These are phyloP conservation scores for Pseudochromis fuscus DNA, from an alignment of 2,797 vertebrate genomes.

Conservation along the genomic window DNA sequence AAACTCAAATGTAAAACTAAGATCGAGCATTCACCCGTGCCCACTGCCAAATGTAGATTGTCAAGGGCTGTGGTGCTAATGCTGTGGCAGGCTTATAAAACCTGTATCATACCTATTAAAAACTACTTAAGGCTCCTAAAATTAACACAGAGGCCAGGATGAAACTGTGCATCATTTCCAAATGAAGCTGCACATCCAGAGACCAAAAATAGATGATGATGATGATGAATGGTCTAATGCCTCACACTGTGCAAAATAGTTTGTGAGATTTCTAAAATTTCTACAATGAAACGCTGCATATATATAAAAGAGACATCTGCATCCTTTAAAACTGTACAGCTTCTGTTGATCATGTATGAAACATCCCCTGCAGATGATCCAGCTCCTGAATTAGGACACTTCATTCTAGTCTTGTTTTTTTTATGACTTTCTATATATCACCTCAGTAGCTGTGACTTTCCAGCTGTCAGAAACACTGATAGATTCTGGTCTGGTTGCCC, in stretches of 20 bases:
- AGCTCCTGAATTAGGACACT: conserved; percentile 1
- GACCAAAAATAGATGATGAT: background rate
- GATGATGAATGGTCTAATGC: background rate
- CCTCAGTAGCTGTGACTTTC: conserved; percentile 38
- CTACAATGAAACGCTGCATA: background rate
- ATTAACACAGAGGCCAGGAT: background rate
- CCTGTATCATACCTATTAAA: background rate
- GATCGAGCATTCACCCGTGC: background rate
- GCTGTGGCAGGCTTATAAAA: background rate
- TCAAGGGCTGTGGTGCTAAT: background rate
- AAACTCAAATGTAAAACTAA: background rate
- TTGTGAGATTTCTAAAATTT: conserved; percentile 1
- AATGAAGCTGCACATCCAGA: background rate
- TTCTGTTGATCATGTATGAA: background rate
- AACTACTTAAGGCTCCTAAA: conserved; percentile 1
- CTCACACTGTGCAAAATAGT: background rate
- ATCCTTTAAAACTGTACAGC: background rate
- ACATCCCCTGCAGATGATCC: conserved; percentile 6
- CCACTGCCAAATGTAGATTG: background rate
- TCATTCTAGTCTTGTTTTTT: conserved; percentile 13
- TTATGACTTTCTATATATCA: conserved; percentile 34
- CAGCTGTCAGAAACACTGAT: conserved; percentile 56
- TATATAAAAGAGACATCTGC: background rate
- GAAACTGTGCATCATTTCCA: background rate
- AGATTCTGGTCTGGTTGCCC: conserved; percentile 33